Evolutionary conservation across 2,888 invertebrate genomes (phyloP).

Genomic region (Meganola albula): DNA sequence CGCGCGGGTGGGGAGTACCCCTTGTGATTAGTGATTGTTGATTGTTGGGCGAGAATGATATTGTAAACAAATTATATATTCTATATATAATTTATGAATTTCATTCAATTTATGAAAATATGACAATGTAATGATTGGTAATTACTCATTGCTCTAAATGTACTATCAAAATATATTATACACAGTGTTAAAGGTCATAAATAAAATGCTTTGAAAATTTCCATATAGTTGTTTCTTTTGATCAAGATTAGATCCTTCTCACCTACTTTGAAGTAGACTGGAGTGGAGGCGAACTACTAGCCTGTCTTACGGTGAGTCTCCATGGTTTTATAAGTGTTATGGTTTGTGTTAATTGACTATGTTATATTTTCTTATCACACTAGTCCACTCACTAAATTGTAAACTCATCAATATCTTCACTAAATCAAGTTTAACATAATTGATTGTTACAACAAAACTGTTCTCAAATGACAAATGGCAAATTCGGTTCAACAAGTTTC

Average conservation of each 20-base stretch:
- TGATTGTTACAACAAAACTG: no score
- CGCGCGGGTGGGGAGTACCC: constrained; percentile 32
- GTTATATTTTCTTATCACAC: no score
- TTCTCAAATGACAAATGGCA: no score
- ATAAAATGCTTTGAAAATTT: constrained; percentile 79
- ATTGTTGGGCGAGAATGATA: constrained; percentile 72
- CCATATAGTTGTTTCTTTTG: constrained; percentile 60
- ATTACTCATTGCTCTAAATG: constrained; percentile 79
- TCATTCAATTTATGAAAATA: constrained; percentile 73
- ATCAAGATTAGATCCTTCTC: constrained; percentile 5
- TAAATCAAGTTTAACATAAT: no score
- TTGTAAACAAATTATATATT: constrained; percentile 68
- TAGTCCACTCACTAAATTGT: no score
- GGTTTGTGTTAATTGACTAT: no score
- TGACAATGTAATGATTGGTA: constrained; percentile 78
- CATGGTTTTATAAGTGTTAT: no score
- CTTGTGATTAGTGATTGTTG: constrained; percentile 72
- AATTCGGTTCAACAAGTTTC: no score
- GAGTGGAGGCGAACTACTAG: no score
- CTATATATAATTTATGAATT: constrained; percentile 73
- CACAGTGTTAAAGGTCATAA: constrained; percentile 79
- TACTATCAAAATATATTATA: constrained; percentile 79
- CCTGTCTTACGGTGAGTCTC: no score
- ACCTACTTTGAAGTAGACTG: no score
- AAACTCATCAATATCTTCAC: no score